Evolutionary conservation across 2,113 vertebrate species (phyloP).

Genomic region (Garra rufa): DNA sequence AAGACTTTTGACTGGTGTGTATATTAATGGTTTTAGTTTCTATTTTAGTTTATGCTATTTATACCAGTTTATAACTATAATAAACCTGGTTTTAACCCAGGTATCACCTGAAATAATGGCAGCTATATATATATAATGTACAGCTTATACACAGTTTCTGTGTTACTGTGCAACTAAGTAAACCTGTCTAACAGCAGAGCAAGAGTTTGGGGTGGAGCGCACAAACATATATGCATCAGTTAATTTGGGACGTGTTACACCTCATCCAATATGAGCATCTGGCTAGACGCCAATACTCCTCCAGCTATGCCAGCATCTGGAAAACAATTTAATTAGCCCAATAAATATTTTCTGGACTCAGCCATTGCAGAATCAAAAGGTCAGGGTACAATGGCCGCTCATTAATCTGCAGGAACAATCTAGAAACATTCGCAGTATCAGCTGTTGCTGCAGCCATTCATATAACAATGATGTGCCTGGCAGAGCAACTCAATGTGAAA

Average conservation of each 20-base stretch:
- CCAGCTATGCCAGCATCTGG: constrained; percentile 19
- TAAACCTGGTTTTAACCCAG: too few species aligned
- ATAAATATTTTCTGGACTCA: constrained; percentile 65
- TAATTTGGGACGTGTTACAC: constrained; percentile 28
- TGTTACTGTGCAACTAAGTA: neutral
- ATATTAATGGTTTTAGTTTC: too few species aligned
- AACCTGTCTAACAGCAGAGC: neutral
- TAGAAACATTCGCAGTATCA: constrained; percentile 64
- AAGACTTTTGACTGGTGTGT: too few species aligned
- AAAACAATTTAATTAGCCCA: constrained; percentile 59
- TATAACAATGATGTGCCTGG: constrained; percentile 62
- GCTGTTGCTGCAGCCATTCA: constrained; percentile 62
- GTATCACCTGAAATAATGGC: too few species aligned
- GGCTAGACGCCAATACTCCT: constrained; percentile 52
- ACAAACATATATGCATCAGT: constrained; percentile 21
- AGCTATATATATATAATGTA: neutral
- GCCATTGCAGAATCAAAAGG: constrained; percentile 56
- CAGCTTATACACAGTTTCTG: neutral
- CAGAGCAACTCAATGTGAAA: constrained; percentile 59
- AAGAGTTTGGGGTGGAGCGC: constrained; percentile 1
- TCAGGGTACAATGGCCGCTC: constrained; percentile 49
- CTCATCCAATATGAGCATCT: constrained; percentile 29
- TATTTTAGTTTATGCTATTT: too few species aligned
- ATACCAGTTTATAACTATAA: too few species aligned
- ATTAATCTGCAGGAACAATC: constrained; percentile 54